Base-by-base conservation (phyloP, 2,113 vertebrate genomes). In the Neogobius melanostomus region DNA sequence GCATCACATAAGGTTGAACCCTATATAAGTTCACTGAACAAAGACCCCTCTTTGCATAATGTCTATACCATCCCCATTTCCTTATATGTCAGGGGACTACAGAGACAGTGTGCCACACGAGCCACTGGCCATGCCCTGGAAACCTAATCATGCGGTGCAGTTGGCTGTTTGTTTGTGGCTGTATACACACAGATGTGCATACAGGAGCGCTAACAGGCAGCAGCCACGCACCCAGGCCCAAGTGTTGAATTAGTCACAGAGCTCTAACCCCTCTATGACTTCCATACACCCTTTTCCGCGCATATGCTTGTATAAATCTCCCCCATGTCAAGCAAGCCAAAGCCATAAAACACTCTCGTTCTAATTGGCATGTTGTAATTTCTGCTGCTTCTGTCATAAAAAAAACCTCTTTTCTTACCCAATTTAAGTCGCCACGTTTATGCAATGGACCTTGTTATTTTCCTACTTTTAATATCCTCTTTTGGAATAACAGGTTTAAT, bases 101-200 rank as follows among this genome's bases (percentile, higher is more conserved):
- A 36, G 28, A 59, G 56, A 42, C 56, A 59, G 21, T 59, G 36
- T 42, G 28, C 66, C 69, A 71, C 64, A 60, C 73, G 56, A 87
- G 76, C 81, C 76, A 67, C 68, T 81, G 83, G 75, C 86, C 82
- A 60, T 78, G 85, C 69, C 84, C 86, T 85, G 81, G 72, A 90
- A 89, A 90, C 85, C 72, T 84, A 88, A 87, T 91, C 90, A 85
- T 66, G 76, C 84, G 80, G 85, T 84, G 82, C 86, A 79, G 85
- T 72, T 79, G 79, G 84, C 76, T 86, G 80, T 84, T 82, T 91
- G 81, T 85, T 86, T 84, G 85, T 62, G 77, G 66, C 63, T 68
- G 80, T 76, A 54, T 17, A 90, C 84, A 88, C 90, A 90, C 89
- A 91, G 87, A 88, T 90, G 89, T 89, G 82, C 83, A 91, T 80